Base-by-base conservation (phyloP, 2,888 invertebrate species). In the Didymodactylos carnosus region DNA sequence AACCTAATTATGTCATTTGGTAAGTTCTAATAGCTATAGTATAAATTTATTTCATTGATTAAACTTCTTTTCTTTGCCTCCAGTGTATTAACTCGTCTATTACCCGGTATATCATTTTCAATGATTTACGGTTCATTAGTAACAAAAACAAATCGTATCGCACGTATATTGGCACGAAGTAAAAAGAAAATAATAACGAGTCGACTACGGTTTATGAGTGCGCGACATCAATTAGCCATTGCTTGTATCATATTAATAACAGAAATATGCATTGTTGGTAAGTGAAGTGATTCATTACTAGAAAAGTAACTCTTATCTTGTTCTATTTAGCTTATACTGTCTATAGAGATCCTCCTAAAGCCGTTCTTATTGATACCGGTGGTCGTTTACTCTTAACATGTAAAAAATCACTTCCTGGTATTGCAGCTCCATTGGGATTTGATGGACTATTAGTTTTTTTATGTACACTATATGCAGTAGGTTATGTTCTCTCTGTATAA, bases 121-220 rank as follows among this genome's bases (percentile, higher is more conserved):
- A 90, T 97, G 70, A 93, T 98, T 51, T 97, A 97, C 85, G 94
- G 94, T 0, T 93, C 97, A 0, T 86, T 98, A 39, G 87, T 97
- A 73, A 97, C 97, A 71, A 97, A 97, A 86, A 97, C 97, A 16
- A 97, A 95, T 85, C 86, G 97, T 72, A 98, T 98, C 77, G 90
- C 94, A 0, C 86, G 97, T 71, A 97, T 97, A 81, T 91, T 97
- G 84, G 92, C 94, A 82, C 94, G 94, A n/a, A 91, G 93, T 80
- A 94, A 93, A 82, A 90, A 91, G 80, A 91, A 93, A 29, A 94
- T 95, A 10, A 91, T 89, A 69, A 88, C 88, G 0, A 86, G 92
- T 83, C 87, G 94, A 76, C 94, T 94, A 1, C 89, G 91, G 71
- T 92, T 72, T 51, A 72, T 75, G 81, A 81, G 81, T 76, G 81